These are phyloP conservation scores for Mirounga angustirostris DNA, from an alignment of 2,113 vertebrate species.

Conservation along the genomic window DNA sequence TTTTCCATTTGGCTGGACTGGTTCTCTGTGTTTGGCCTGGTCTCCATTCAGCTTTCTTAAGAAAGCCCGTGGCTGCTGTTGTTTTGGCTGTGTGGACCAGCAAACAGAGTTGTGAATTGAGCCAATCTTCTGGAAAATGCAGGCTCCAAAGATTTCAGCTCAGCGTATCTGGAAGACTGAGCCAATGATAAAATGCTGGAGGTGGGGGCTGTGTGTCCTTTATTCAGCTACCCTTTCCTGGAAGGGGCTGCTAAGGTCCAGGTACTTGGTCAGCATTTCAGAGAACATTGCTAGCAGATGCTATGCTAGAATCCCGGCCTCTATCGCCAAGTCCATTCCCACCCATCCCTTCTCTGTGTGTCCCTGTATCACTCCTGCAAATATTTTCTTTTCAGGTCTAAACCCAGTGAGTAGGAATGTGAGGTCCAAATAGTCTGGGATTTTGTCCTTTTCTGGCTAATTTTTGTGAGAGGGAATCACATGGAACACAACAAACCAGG, in stretches of 20 bases:
- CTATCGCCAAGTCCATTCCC: not conserved
- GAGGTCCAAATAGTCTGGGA: not conserved
- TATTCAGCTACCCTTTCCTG: not conserved
- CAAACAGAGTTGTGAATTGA: not conserved
- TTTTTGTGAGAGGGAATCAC: not conserved
- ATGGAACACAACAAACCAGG: not conserved
- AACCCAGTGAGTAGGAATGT: not conserved
- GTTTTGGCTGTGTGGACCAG: not conserved
- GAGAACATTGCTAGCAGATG: not conserved
- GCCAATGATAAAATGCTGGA: not conserved
- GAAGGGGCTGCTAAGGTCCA: not conserved
- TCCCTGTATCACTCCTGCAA: not conserved
- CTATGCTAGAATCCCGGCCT: not conserved
- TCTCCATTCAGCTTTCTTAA: slow-evolving; percentile 56
- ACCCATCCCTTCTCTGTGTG: not conserved
- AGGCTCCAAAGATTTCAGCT: not conserved
- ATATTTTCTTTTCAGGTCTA: not conserved
- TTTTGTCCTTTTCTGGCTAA: not conserved
- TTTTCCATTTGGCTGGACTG: slow-evolving; percentile 10
- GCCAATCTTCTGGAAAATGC: not conserved
- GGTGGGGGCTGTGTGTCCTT: not conserved
- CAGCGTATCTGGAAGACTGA: not conserved
- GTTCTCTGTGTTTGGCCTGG: not conserved
- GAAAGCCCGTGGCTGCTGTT: not conserved
- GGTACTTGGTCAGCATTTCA: not conserved